Percentiles rank a stretch among this genome's conserved stretches.
phyloP scores from a whole-genome alignment of 2,113 vertebrate genomes.

The Myotis yumanensis region DNA sequence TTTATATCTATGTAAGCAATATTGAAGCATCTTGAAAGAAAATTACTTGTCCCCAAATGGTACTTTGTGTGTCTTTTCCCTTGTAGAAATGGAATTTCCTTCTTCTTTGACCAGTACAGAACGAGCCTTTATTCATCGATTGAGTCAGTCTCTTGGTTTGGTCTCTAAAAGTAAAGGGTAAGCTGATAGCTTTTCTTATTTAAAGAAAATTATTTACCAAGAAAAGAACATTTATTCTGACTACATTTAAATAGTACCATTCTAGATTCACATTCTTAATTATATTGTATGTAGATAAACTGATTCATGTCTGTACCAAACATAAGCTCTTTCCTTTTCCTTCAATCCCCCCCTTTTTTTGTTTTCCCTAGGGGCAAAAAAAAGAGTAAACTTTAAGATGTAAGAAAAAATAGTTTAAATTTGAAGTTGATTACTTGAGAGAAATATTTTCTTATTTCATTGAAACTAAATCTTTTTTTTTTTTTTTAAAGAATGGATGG shows the following conservation, averaged over 20 bases:
- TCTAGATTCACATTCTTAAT: conserved; percentile 33
- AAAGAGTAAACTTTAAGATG: neutral
- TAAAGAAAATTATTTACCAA: neutral
- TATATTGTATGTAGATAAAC: conserved; percentile 29
- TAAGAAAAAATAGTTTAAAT: conserved; percentile 42
- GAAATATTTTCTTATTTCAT: neutral
- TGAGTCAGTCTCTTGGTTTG: conserved; percentile 92
- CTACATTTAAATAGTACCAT: neutral
- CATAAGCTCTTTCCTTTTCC: conserved; percentile 3
- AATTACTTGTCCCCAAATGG: neutral
- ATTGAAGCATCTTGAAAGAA: conserved; percentile 27
- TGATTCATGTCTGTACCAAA: neutral
- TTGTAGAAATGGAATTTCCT: conserved; percentile 95
- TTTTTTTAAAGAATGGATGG: neutral
- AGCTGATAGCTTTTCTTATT: conserved; percentile 66
- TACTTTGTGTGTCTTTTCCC: neutral
- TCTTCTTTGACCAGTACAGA: conserved; percentile 92
- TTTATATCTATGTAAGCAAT: neutral
- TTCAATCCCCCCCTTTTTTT: neutral
- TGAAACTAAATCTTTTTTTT: neutral
- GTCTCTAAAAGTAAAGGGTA: conserved; percentile 96
- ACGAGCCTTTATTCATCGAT: conserved; percentile 93
- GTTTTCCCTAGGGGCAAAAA: neutral
- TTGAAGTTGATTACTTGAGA: conserved; percentile 28
- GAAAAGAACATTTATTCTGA: neutral